These are phyloP conservation scores for Triplophysa dalaica DNA, from an alignment of 2,113 vertebrate species.

Conservation along the genomic window DNA sequence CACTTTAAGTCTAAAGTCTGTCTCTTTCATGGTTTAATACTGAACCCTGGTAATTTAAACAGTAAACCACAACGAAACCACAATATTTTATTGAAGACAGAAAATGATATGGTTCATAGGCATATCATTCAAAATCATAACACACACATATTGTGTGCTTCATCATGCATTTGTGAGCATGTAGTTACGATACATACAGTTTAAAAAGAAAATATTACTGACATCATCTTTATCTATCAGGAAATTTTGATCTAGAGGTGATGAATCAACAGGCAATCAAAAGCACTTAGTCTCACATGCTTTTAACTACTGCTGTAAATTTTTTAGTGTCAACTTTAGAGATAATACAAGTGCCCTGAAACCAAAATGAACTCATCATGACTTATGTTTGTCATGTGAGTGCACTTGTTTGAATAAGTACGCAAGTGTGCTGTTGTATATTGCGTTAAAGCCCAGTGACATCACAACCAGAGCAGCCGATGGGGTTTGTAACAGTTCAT, in stretches of 20 bases:
- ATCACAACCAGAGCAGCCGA: constrained; percentile 16
- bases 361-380: constrained; percentile 38
- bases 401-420: constrained; percentile 27
- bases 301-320: constrained; percentile 35
- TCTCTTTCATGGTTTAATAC: constrained; percentile 24
- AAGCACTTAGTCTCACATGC: neutral
- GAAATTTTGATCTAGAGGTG: too few relatives aligned
- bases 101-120: neutral
- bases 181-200: neutral
- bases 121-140: neutral
- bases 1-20: constrained; percentile 34
- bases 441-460: constrained; percentile 24
- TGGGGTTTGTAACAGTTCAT: constrained; percentile 23
- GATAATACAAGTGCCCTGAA: constrained; percentile 31
- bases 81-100: constrained; percentile 18
- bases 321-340: constrained; percentile 30
- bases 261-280: too few relatives aligned
- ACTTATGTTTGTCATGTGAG: neutral
- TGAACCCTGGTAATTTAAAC: constrained; percentile 19
- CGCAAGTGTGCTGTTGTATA: neutral
- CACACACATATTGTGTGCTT: neutral
- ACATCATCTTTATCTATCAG: neutral
- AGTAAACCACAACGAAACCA: constrained; percentile 37
- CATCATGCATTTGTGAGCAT: neutral
- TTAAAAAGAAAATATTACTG: neutral